Evolutionary conservation across 2,888 invertebrate species (phyloP).

Genomic region (Apamea sordens): DNA sequence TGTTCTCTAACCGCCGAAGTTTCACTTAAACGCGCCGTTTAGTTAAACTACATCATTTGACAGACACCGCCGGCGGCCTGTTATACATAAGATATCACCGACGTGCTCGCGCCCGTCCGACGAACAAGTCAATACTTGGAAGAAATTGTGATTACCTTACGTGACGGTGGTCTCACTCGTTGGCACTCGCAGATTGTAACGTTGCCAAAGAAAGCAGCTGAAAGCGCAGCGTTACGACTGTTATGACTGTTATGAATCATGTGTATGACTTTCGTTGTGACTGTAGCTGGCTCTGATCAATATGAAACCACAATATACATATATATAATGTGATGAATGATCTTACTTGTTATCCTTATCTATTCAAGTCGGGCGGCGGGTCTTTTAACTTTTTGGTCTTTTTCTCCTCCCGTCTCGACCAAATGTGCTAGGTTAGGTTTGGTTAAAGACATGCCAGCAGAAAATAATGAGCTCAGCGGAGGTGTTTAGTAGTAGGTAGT

Average conservation of each 20-base stretch:
- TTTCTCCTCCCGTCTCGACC: not conserved
- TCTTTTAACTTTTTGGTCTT: not conserved
- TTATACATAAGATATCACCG: not conserved
- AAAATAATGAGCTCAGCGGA: not conserved
- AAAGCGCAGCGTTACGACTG: not conserved
- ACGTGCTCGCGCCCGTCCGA: not conserved
- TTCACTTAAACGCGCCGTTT: constrained; percentile 53
- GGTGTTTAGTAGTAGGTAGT: not conserved
- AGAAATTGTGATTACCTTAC: not conserved
- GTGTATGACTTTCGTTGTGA: not conserved
- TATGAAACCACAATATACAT: not conserved
- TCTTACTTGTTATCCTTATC: not conserved
- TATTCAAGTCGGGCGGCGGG: not conserved
- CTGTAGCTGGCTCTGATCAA: not conserved
- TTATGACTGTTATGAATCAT: not conserved
- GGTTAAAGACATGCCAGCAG: not conserved
- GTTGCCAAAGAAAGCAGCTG: constrained; percentile 25
- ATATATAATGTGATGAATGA: too few species aligned
- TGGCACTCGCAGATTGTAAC: not conserved
- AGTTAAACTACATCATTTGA: constrained; percentile 50
- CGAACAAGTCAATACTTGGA: not conserved
- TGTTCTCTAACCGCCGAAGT: constrained; percentile 36
- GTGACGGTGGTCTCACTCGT: not conserved
- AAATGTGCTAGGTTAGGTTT: not conserved
- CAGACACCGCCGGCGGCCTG: constrained; percentile 18